A percentile compares a stretch with the other conserved stretches of the same genome.
Evolutionary conservation across 1,140 invertebrate species (phyloP).

Genomic region (Samia ricini): DNA sequence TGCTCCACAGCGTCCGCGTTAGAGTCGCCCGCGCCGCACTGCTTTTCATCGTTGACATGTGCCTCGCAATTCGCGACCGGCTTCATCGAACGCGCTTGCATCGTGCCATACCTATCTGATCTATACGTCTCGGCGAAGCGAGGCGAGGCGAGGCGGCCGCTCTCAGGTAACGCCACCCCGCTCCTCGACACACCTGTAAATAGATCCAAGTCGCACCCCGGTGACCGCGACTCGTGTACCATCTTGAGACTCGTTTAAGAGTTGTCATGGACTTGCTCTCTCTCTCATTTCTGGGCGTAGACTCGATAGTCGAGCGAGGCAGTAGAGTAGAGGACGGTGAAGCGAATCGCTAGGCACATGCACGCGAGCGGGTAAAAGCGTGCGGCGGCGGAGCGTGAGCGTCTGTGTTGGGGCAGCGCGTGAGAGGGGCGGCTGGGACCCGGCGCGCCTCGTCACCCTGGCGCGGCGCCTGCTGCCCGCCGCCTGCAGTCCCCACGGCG

Average conservation of each 20-base stretch:
- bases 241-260: too few species aligned
- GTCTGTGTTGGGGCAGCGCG: slow-evolving; percentile 68
- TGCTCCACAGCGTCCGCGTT: slow-evolving; percentile 19
- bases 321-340: slow-evolving; percentile 15
- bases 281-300: slow-evolving; percentile 2
- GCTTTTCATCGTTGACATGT: slow-evolving; percentile 36
- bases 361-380: slow-evolving; percentile 30
- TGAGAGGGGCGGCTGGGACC: slow-evolving; percentile 71
- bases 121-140: slow-evolving; percentile 1
- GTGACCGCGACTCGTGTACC: not conserved
- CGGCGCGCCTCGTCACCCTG: slow-evolving; percentile 71
- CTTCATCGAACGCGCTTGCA: slow-evolving; percentile 26
- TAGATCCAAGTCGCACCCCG: slow-evolving; percentile 1
- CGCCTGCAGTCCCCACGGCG: slow-evolving; percentile 84
- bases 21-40: slow-evolving; percentile 26
- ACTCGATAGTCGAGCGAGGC: slow-evolving; percentile 11
- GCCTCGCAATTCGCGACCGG: slow-evolving; percentile 39
- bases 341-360: slow-evolving; percentile 27
- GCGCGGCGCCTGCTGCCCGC: slow-evolving; percentile 83
- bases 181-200: not conserved
- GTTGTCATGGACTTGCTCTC: not conserved
- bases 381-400: slow-evolving; percentile 71
- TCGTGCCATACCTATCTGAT: slow-evolving; percentile 14
- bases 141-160: not conserved
- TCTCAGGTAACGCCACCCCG: not conserved